Evolutionary conservation across 2,113 vertebrate genomes (phyloP).

Genomic region (Siphamia tubifer): DNA sequence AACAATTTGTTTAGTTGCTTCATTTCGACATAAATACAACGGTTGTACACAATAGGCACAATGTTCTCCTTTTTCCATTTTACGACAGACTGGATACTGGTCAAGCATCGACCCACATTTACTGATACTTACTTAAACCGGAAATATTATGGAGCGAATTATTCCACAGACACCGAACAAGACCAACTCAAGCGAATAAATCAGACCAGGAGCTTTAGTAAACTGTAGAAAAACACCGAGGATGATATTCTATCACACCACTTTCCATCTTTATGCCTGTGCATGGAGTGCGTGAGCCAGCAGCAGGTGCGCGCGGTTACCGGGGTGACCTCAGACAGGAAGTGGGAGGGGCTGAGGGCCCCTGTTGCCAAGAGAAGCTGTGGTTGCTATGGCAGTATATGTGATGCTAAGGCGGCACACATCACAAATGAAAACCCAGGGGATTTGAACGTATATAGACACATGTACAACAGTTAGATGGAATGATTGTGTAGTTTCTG

Average conservation of each 20-base stretch:
- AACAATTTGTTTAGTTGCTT: too few species aligned
- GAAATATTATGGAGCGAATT: not conserved
- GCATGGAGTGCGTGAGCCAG: slow-evolving; percentile 8
- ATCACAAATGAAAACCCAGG: slow-evolving; percentile 42
- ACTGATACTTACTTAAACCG: slow-evolving; percentile 36
- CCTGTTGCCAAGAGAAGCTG: slow-evolving; percentile 78
- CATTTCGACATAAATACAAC: too few species aligned
- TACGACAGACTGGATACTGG: not conserved
- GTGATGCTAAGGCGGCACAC: slow-evolving; percentile 34
- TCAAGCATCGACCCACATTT: not conserved
- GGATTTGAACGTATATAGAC: slow-evolving; percentile 41
- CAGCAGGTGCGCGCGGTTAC: slow-evolving; percentile 61
- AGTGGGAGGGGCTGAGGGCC: slow-evolving; percentile 33
- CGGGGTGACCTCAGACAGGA: slow-evolving; percentile 56
- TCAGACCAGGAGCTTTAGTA: not conserved
- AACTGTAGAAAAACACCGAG: not conserved
- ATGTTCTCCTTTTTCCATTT: too few species aligned
- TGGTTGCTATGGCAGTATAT: slow-evolving; percentile 64
- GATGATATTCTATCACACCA: not conserved
- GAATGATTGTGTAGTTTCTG: too few species aligned
- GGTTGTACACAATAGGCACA: too few species aligned
- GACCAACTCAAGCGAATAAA: not conserved
- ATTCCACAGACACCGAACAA: not conserved
- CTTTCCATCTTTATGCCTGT: slow-evolving; percentile 6
- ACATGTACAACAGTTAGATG: too few species aligned